Evolutionary conservation across 1,140 invertebrate species (phyloP), one percentile per base, ranked within the genome.

Genomic region (Drosophila mayri): DNA sequence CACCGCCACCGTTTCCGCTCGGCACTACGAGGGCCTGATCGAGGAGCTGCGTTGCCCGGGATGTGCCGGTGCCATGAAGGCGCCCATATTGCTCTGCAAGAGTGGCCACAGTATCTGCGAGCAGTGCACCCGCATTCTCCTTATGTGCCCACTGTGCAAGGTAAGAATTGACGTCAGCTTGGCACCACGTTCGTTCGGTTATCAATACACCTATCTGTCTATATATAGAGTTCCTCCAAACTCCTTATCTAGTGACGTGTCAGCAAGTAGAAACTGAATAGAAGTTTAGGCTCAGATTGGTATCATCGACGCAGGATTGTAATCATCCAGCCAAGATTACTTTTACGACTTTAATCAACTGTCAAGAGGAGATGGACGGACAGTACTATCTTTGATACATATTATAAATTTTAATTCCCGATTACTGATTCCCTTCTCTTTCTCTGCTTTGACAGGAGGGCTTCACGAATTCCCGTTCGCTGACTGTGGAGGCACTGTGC

Each of bases 81-180:
- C 92, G 30, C 92, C 92, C 1, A 80, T 93, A 2, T 38, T 87
- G 22, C 75, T 92, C 37, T 93, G 92, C 62, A 86, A 80, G 62
- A 91, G 81, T 12, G 92, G 92, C 8, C 92, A 93, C 70, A 92
- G 92, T 44, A 64, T 93, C 37, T 93, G 92, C 49, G 84, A 90
- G 58, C 82, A 92, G 52, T 93, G 92, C 67, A 91, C 86, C 28
- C 71, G 90, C 30, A 81, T 92, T 22, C 66, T 92, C 25, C 64
- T 91, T 50, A 82, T 92, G 76, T 93, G 92, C 49, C 92, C 92
- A 50, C 78, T 92, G 18, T 93, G 92, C 76, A 90, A 92, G 83
- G 90, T 91, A 78, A 66, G 32, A 44, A 44, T 65, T 70, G 72
- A 76, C 73, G 73, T 76, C 72, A 76, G 54, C 32, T 4, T 1